These are phyloP conservation scores for Luehdorfia chinensis DNA, from an alignment of 1,140 invertebrate species.

Conservation along the genomic window DNA sequence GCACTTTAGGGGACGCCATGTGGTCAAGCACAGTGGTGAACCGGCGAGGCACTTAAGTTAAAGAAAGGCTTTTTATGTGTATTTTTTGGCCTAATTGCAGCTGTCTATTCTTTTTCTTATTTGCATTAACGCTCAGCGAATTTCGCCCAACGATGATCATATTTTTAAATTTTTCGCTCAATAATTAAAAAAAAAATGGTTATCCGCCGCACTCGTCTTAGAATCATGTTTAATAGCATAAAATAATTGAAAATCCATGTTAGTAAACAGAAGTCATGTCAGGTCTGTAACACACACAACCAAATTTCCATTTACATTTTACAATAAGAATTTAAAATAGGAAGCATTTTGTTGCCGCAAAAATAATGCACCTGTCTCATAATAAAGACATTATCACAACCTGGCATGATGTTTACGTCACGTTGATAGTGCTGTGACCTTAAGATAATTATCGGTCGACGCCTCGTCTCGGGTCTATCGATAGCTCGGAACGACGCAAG, in stretches of 20 bases:
- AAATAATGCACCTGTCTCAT: conserved; percentile 38
- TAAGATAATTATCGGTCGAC: conserved; percentile 73
- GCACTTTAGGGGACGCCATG: conserved; percentile 46
- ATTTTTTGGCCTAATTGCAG: too few species aligned
- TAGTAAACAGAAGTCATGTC: background rate
- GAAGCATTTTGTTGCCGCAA: conserved; percentile 9
- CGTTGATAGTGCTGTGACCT: conserved; percentile 65
- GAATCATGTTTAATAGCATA: too few species aligned
- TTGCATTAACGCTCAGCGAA: too few species aligned
- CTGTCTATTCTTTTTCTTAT: too few species aligned
- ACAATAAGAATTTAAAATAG: background rate
- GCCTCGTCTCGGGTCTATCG: conserved; percentile 53
- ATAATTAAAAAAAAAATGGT: too few species aligned
- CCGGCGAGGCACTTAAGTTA: too few species aligned
- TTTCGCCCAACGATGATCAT: too few species aligned
- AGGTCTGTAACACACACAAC: too few species aligned
- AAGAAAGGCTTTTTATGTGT: conserved; percentile 5
- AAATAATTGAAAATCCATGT: too few species aligned
- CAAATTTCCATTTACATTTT: conserved; percentile 3
- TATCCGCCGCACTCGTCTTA: too few species aligned
- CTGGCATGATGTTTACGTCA: conserved; percentile 55
- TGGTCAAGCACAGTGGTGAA: conserved; percentile 50
- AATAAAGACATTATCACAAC: conserved; percentile 34
- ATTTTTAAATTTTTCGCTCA: too few species aligned
- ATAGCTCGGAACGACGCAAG: conserved; percentile 53